Conservation (phyloP, 2,113 vertebrate species). For the Poeciliopsis prolifica region DNA sequence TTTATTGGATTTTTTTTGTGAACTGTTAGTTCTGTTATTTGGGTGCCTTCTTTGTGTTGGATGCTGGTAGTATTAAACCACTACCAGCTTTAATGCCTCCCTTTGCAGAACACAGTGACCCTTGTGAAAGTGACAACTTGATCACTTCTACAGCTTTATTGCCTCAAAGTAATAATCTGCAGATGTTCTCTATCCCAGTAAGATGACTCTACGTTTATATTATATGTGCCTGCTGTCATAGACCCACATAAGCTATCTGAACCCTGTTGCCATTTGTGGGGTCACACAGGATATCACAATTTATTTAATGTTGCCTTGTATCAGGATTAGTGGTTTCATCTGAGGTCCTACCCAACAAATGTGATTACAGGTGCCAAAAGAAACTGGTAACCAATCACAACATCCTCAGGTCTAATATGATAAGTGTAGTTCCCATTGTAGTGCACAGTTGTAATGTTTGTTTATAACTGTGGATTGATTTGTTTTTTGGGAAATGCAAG, state of each 20-base stretch:
- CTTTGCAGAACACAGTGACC: not conserved
- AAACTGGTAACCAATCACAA: not conserved
- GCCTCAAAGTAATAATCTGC: not conserved
- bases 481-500: not conserved
- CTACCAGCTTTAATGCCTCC: not conserved
- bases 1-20: not conserved
- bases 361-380: not conserved
- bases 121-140: not conserved
- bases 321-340: not conserved
- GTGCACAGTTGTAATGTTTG: not conserved
- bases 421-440: not conserved
- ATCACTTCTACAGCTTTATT: slow-evolving; percentile 17
- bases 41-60: not conserved
- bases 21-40: not conserved
- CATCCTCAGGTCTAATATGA: not conserved
- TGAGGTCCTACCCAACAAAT: not conserved
- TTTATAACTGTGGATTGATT: not conserved
- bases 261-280: not conserved
- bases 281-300: not conserved
- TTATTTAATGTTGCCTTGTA: slow-evolving; percentile 5
- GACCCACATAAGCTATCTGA: not conserved
- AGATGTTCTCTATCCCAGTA: not conserved
- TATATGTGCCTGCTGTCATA: not conserved
- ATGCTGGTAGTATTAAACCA: not conserved
- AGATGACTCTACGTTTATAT: not conserved